Evolutionary conservation across 2,888 invertebrate genomes (phyloP), one percentile per base, ranked within the genome.

Genomic region (Nasonia oneida): DNA sequence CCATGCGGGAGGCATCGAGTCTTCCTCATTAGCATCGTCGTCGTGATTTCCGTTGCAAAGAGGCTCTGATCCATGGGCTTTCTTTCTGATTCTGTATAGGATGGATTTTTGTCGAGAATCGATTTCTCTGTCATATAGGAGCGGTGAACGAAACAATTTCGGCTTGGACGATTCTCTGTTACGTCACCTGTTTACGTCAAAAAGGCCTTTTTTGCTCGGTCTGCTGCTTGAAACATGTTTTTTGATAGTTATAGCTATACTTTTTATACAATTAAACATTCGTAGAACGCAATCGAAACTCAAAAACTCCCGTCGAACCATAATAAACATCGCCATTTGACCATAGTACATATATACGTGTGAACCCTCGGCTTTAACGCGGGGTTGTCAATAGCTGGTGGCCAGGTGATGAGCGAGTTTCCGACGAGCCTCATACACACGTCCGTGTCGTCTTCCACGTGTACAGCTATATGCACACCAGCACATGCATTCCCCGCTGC

Each of bases 11-110:
- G 23, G 42, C 64, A 57, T 12, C 29, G 73, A 12, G 79, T 84
- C 83, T 74, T 77, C 81, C 87, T 84, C 82, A 86, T 87, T 88
- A 87, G 78, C 85, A 77, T 81, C 84, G 64, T 87, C 75, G 64
- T 78, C 84, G 75, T 78, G 83, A 73, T 53, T 87, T 86, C 86
- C 73, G 3, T 15, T 18, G 53, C 53, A 53, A 12, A 12, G 47
- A 47, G 1, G 1, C 12, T 47, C 12, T 47, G 47, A 47, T 47
- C 47, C 2, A 8, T 12, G 8, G 12, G 47, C 42, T 42, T 42
- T 42, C 42, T 42, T 42, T 42, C 42, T 42, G 42, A 42, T 42
- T 42, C 6, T 47, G 47, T 47, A 47, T 47, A 29, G 47, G 47
- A 12, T 47, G 2, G 47, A 47, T 42, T 42, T 42, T 42, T 42